A percentile compares a stretch with the other conserved stretches of the same genome.
Conservation (phyloP, 1,140 invertebrate species). For the Bilobella aurantiaca region DNA sequence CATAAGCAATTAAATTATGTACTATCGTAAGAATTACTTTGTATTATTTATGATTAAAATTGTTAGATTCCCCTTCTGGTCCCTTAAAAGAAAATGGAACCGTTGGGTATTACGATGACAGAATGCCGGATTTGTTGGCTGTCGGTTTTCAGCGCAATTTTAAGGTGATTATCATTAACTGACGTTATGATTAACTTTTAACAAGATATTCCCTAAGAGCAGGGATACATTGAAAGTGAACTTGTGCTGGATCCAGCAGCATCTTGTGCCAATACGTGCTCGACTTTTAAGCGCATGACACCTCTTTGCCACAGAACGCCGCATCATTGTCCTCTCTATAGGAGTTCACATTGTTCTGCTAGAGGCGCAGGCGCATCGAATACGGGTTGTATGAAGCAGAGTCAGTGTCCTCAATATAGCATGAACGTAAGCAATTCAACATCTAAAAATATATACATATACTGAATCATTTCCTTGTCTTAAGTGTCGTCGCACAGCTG, state of each 20-base stretch:
- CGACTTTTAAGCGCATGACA: slow-evolving; percentile 7
- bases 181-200: too few species aligned
- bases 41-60: too few species aligned
- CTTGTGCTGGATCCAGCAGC: slow-evolving; percentile 6
- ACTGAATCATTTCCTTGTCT: not conserved
- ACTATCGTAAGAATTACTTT: too few species aligned
- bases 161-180: too few species aligned
- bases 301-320: not conserved
- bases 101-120: slow-evolving; percentile 14
- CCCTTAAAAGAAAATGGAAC: slow-evolving; percentile 14
- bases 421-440: slow-evolving; percentile 1
- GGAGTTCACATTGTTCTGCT: slow-evolving; percentile 7
- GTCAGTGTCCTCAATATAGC: slow-evolving; percentile 8
- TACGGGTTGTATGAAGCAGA: slow-evolving; percentile 5
- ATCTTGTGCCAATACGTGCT: slow-evolving; percentile 9
- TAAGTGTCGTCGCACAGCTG: slow-evolving; percentile 5
- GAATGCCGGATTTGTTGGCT: not conserved
- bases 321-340: not conserved
- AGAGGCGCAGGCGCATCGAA: not conserved
- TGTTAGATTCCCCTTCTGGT: slow-evolving; percentile 21
- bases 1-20: too few species aligned
- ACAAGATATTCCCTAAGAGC: too few species aligned
- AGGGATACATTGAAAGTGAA: slow-evolving; percentile 21
- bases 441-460: not conserved
- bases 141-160: slow-evolving; percentile 8